phyloP scores from a whole-genome alignment of 2,113 vertebrate genomes.

The Galbula dea region DNA sequence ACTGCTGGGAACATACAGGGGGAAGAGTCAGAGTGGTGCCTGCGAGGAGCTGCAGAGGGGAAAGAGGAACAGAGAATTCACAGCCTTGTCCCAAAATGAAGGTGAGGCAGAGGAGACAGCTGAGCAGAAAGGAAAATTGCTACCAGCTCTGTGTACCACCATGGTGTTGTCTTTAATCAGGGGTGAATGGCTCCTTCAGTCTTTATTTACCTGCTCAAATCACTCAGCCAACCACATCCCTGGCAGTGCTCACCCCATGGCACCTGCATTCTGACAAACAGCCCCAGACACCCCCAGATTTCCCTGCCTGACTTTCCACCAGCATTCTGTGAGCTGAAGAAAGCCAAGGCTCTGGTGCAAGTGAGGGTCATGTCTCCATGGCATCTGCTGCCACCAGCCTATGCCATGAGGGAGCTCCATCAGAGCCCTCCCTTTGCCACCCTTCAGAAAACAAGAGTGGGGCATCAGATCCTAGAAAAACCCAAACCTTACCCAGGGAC shows the following conservation, averaged over 20 bases:
- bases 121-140: background rate
- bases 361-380: background rate
- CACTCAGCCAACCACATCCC: background rate
- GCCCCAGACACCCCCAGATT: background rate
- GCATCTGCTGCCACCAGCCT: background rate
- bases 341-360: background rate
- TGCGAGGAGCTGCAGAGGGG: background rate
- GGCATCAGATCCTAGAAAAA: background rate
- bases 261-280: background rate
- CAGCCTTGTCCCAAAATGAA: background rate
- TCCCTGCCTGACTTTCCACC: background rate
- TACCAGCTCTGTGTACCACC: background rate
- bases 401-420: rapidly evolving
- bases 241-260: rapidly evolving
- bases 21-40: background rate
- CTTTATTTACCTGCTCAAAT: background rate
- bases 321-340: background rate
- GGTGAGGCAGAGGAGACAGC: background rate
- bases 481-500: background rate
- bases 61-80: rapidly evolving
- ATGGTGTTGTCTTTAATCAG: rapidly evolving
- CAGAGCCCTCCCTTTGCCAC: background rate
- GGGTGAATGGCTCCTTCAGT: background rate
- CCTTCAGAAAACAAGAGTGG: background rate
- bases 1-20: rapidly evolving